Evolutionary conservation across 2,888 invertebrate species (phyloP).

Genomic region (Eristalinus aeneus): DNA sequence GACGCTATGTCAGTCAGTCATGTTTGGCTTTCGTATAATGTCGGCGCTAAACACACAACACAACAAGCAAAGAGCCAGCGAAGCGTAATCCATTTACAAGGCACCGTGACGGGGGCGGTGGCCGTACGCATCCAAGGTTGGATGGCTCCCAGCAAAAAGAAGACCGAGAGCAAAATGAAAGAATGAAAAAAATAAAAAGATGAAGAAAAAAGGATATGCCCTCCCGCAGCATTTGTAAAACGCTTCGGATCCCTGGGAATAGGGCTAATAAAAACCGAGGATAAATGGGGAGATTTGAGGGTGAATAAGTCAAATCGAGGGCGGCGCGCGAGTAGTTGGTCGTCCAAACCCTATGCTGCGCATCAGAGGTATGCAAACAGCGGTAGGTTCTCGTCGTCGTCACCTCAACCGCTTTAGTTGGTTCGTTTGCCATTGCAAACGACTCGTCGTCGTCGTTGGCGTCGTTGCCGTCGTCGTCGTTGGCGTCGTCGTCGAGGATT

Average conservation of each 20-base stretch:
- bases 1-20: slow-evolving; percentile 44
- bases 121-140: slow-evolving; percentile 6
- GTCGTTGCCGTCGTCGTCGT: not conserved
- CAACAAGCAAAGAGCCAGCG: slow-evolving; percentile 60
- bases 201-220: slow-evolving; percentile 29
- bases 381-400: not conserved
- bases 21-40: slow-evolving; percentile 57
- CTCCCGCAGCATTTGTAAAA: slow-evolving; percentile 30
- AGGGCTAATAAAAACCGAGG: slow-evolving; percentile 53
- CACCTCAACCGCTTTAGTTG: not conserved
- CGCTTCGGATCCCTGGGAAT: slow-evolving; percentile 33
- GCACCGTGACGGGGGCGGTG: slow-evolving; percentile 48
- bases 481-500: slow-evolving; percentile 12
- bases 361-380: slow-evolving; percentile 29
- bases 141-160: slow-evolving; percentile 6
- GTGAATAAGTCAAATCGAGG: slow-evolving; percentile 49
- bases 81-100: slow-evolving; percentile 69
- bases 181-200: not conserved
- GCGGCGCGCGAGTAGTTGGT: not conserved
- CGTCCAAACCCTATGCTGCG: slow-evolving; percentile 10
- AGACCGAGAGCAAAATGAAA: not conserved
- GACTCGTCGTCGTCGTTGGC: not conserved
- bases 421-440: not conserved
- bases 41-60: slow-evolving; percentile 60
- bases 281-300: slow-evolving; percentile 50